Base-by-base conservation (phyloP, 2,797 vertebrate species). In the Rhinogobio ventralis region DNA sequence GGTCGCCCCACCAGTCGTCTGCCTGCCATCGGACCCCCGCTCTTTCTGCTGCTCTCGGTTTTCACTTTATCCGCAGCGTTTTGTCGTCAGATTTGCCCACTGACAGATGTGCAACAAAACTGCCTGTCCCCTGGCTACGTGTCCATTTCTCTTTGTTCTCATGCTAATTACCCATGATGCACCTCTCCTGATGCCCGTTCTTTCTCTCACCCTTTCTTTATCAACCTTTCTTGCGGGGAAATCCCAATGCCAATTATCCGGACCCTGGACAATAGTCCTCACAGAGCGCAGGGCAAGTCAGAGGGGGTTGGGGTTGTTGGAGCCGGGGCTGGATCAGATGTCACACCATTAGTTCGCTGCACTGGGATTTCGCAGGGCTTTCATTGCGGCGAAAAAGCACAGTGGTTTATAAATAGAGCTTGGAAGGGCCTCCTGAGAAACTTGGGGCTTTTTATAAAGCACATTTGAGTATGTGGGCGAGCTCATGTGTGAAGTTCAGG, bases 341-440 rank as follows among this genome's bases (percentile, higher is more conserved):
- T 94, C 93, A 92, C 90, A 90, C 89, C 91, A 89, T 83, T 89
- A 88, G 83, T 78, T 42, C 89, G 89, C 8, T 77, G 74, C 2
- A 55, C 60, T 64, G 87, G 89, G 89, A 89, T 89, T 91, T 80
- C 91, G 42, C 89, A 2, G n/a, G 74, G 88, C 91, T 92, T 93
- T 92, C 89, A 87, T 69, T 81, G 87, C 89, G 88, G 89, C 91
- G 91, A 85, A 88, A 42, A 88, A 66, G 68, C 80, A 57, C 72
- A 28, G 87, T 94, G 93, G 93, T 94, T 94, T 94, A 94, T 93
- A 92, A 93, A 92, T 92, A 92, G 90, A 91, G 85, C 86, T 87
- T 73, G 73, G 68, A 36, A 81, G 90, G 91, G 90, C 90, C 92
- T 89, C 89, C 86, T 69, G 83, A 87, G 51, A 28, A 87, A 88